Percentiles rank a stretch among this genome's conserved stretches.
Conservation (phyloP, 2,113 vertebrate species). For the Clarias gariepinus region DNA sequence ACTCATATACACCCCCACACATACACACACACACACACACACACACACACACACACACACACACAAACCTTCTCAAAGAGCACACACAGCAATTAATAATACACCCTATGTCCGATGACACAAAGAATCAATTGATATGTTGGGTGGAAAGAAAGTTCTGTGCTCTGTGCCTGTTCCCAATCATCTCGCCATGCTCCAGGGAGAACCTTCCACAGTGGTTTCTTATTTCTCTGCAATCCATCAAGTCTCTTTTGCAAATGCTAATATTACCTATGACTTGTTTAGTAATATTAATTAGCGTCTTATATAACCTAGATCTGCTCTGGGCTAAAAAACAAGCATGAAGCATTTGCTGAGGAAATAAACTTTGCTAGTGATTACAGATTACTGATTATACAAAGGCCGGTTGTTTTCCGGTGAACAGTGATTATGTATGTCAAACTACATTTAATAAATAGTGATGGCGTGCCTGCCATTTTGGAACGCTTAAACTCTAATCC, state of each 20-base stretch:
- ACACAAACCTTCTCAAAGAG: background rate
- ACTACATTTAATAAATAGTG: background rate
- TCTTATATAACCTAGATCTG: background rate
- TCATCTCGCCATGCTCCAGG: constrained; percentile 11
- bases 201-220: constrained; percentile 11
- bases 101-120: background rate
- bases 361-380: background rate
- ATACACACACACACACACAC: background rate
- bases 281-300: constrained; percentile 7
- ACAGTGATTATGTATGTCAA: background rate
- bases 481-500: background rate
- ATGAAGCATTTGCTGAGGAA: background rate
- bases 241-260: background rate
- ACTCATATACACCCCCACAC: background rate
- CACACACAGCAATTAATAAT: constrained; percentile 2
- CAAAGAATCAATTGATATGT: constrained; percentile 17
- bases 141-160: constrained; percentile 9
- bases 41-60: background rate
- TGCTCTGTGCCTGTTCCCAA: constrained; percentile 15
- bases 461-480: background rate
- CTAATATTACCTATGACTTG: background rate
- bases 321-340: background rate
- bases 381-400: constrained; percentile 29
- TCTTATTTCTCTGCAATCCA: constrained; percentile 6
- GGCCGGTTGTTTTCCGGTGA: background rate